A percentile compares a stretch with the other conserved stretches of the same genome.
Conservation (phyloP, 1,140 invertebrate species). For the Hyles vespertilio region DNA sequence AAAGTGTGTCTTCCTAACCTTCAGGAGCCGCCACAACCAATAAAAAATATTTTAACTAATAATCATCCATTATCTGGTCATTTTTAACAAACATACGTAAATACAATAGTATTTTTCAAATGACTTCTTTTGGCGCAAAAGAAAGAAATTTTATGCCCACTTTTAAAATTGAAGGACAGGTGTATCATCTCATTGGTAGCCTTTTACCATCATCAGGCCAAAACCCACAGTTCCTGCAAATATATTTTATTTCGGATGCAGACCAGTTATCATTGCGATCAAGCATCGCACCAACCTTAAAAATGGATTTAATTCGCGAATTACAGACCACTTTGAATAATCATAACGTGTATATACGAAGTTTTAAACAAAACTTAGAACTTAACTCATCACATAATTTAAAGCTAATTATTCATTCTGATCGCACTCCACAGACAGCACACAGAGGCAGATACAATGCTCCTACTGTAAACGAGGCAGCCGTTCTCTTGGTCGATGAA, state of each 20-base stretch:
- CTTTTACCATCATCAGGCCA: constrained; percentile 39
- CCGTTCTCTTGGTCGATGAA: constrained; percentile 19
- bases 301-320: constrained; percentile 8
- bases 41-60: no score
- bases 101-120: constrained; percentile 50
- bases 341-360: constrained; percentile 17
- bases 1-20: no score
- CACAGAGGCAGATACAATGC: constrained; percentile 3
- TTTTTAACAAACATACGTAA: constrained; percentile 24
- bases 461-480: constrained; percentile 13
- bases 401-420: neutral
- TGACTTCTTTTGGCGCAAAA: constrained; percentile 50
- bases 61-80: no score
- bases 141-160: constrained; percentile 45
- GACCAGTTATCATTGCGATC: constrained; percentile 16
- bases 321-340: constrained; percentile 24
- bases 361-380: constrained; percentile 15
- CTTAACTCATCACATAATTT: neutral
- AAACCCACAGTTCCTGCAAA: constrained; percentile 51
- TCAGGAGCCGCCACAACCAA: no score
- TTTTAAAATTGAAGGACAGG: constrained; percentile 66
- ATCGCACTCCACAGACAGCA: neutral
- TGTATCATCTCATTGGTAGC: constrained; percentile 49
- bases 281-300: constrained; percentile 15
- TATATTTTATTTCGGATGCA: constrained; percentile 32